Evolutionary conservation across 2,797 vertebrate genomes (phyloP), one percentile per base, ranked within the genome.

Genomic region (Netta rufina): DNA sequence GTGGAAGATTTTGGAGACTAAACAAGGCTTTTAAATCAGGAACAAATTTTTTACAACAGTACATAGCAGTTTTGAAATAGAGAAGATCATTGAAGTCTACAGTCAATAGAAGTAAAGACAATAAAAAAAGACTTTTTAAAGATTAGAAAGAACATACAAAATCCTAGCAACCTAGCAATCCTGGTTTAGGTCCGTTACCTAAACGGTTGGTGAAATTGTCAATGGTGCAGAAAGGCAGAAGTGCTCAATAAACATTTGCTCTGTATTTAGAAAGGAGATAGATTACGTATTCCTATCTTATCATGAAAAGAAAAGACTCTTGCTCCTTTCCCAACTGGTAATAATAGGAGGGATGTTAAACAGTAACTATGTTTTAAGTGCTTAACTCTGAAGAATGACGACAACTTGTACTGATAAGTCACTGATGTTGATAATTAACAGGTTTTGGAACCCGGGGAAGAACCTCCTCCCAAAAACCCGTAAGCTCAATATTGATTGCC

Each of bases 201-300:
- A 78, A 88, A 89, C 27, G 60, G 41, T 6, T 19, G 11, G 76
- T 57, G 87, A 89, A 85, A 85, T 45, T 67, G 84, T 66, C 87
- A 96, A 25, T 90, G 70, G 57, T 92, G 94, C 93, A 96, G 84
- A 95, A 96, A 92, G 30, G 12, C 62, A 95, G 51, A 93, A 90
- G 76, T 84, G 78, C 83, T 95, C 91, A 84, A 60, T 56, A 95
- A 97, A 95, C 60, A 89, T 94, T 93, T 94, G 56, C 41, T 56
- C 51, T 84, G 36, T 86, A 56, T 69, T 87, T 95, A 73, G 38
- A 94, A 91, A 89, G 49, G 62, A 92, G 76, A 95, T 4, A 85
- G 79, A 97, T 91, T 82, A 93, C 78, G n/a, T 89, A 85, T 87
- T 95, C 87, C 11, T 81, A 88, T 64, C 73, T 89, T 60, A 88